Evolutionary conservation across 2,888 invertebrate species (phyloP), one percentile per base, ranked within the genome.

Genomic region (Agelastica alni): DNA sequence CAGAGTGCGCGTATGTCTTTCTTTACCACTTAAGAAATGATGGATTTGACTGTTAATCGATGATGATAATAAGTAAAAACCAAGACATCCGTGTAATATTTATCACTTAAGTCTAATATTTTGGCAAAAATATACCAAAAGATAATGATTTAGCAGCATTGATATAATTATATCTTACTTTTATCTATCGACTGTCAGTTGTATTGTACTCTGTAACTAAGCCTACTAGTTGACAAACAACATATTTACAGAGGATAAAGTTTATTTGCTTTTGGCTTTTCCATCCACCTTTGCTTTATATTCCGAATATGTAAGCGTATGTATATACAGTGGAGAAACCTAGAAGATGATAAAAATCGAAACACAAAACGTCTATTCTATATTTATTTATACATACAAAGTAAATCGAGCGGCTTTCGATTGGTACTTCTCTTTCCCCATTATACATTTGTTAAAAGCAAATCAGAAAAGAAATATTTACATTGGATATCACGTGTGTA

Each of bases 401-500:
- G 59, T 59, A 61, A 59, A 64, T 59, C 53, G 51, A 55, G 58
- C 53, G 52, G 58, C 60, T 64, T 62, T 61, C 59, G 61, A 60
- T 62, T 62, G 58, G 58, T 56, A 58, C 59, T 51, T 53, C 54
- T 58, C 51, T 31, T 45, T 47, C 56, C n/a, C 53, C 45, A 59
- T 53, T 56, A 54, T 51, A 59, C 46, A 56, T 44, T 56, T 55
- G 42, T 54, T 45, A 45, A 56, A 51, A 59, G 59, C 56, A 51
- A 59, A 16, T 54, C 56, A 54, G 53, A 47, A 53, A 52, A 52
- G 53, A 58, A 58, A 58, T 65, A 65, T 65, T 65, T 65, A 63
- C 62, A 54, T 58, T 59, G 49, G 56, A 57, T 58, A 60, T 64
- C 67, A 67, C 67, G 64, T 67, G 67, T 58, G 60, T 59, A 51